Evolutionary conservation across 2,797 vertebrate genomes (phyloP), one percentile per base, ranked within the genome.

Genomic region (Phylloscopus collybita): DNA sequence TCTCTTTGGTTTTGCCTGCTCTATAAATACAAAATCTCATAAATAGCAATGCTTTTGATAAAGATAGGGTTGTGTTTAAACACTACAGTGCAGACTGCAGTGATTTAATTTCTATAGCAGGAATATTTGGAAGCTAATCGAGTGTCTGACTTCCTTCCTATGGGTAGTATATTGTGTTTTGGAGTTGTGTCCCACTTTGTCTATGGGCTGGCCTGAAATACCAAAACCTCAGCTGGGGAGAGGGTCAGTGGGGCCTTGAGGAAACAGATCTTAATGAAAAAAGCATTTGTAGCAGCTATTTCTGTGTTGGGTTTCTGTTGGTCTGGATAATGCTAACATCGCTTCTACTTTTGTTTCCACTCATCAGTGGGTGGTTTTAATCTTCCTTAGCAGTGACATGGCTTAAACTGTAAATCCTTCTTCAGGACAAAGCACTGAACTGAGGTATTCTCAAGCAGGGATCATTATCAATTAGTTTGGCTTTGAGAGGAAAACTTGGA

Each of bases 11-110:
- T 93, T 92, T 90, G 81, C 51, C 65, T 81, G 74, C 65, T 88
- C 64, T 93, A 67, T 89, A 97, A 95, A 96, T 95, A 92, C 6
- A 64, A 95, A 92, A 81, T 51, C 57, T 83, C 54, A 42, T 95
- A 96, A 96, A 95, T 90, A 95, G 74, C 26, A 80, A 27, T 36
- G 59, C 34, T 59, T 30, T 93, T 65, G 70, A 83, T 92, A 80
- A 88, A 95, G 85, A 64, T 91, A 67, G 71, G 75, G 32, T 79
- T 38, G 44, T 78, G 47, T 61, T 79, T 66, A 82, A 91, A 45
- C 72, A 72, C 40, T 83, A 64, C 74, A 57, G 50, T 50, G 42
- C 80, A 81, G 75, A 69, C 65, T 91, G 72, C 80, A 59, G 80
- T 78, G 44, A 74, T 61, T 80, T 80, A 89, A 85, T 59, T 56